Conservation (phyloP, 1,140 invertebrate species). For the Arion vulgaris region DNA sequence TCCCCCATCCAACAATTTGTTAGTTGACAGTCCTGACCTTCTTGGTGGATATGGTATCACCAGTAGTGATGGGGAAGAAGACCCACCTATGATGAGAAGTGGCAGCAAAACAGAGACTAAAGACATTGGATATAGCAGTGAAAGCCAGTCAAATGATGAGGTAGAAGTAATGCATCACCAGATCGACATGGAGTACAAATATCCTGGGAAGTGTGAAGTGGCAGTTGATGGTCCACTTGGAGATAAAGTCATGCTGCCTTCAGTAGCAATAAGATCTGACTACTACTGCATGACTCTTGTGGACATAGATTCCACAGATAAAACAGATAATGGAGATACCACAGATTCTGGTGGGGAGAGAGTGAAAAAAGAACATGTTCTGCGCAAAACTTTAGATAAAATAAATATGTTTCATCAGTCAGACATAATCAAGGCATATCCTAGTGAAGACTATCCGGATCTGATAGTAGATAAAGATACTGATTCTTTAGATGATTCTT, state of each 20-base stretch:
- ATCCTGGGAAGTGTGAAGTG: slow-evolving; percentile 45
- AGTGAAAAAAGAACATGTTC: background rate
- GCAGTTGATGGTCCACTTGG: slow-evolving; percentile 47
- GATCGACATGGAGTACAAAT: slow-evolving; percentile 48
- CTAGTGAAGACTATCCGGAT: slow-evolving; percentile 10
- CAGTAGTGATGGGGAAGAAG: slow-evolving; percentile 51
- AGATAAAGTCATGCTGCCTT: slow-evolving; percentile 40
- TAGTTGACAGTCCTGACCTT: background rate
- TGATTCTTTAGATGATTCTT: slow-evolving; percentile 4
- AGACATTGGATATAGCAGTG: slow-evolving; percentile 71
- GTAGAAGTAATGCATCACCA: slow-evolving; percentile 50
- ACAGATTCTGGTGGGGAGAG: slow-evolving; percentile 31
- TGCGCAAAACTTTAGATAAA: background rate
- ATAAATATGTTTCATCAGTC: background rate
- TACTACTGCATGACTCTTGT: slow-evolving; percentile 50
- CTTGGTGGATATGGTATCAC: slow-evolving; percentile 32
- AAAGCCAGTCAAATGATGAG: slow-evolving; percentile 70
- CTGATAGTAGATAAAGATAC: background rate
- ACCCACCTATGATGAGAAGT: slow-evolving; percentile 28
- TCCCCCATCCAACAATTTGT: slow-evolving; percentile 17
- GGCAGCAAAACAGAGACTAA: slow-evolving; percentile 51
- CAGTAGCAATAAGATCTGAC: slow-evolving; percentile 18
- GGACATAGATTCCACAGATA: slow-evolving; percentile 49
- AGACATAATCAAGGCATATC: background rate
- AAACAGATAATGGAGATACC: slow-evolving; percentile 42